Conservation (phyloP, 2,113 vertebrate species). For the Prionailurus viverrinus region DNA sequence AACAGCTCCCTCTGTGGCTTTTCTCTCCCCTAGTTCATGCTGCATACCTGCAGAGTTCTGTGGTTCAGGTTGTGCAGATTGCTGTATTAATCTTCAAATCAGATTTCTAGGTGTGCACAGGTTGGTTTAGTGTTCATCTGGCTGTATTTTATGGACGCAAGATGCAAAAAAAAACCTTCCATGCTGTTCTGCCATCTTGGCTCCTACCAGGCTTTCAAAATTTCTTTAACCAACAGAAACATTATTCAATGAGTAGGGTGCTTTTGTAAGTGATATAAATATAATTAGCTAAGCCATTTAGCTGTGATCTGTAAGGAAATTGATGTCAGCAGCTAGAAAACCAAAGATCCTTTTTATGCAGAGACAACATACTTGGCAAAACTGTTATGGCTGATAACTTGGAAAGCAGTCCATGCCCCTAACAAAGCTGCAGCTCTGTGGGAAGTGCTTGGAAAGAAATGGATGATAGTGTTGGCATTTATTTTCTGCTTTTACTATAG, state of each 20-base stretch:
- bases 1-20: too few species aligned
- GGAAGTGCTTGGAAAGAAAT: neutral
- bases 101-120: too few species aligned
- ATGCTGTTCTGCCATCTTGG: too few species aligned
- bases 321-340: neutral
- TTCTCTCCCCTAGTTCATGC: too few species aligned
- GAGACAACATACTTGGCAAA: neutral
- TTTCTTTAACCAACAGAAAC: neutral
- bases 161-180: too few species aligned
- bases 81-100: too few species aligned
- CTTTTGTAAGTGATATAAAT: neutral
- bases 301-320: neutral
- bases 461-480: neutral
- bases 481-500: conserved; percentile 50
- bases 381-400: neutral
- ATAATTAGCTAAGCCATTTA: neutral
- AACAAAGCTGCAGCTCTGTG: conserved; percentile 25
- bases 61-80: too few species aligned
- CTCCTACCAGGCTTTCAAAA: neutral
- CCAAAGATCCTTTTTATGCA: neutral
- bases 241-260: neutral
- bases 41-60: too few species aligned
- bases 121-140: too few species aligned
- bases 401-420: neutral
- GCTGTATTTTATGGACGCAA: too few species aligned